Base-by-base conservation (phyloP, 2,113 vertebrate genomes). In the Pachycephala philippinensis region DNA sequence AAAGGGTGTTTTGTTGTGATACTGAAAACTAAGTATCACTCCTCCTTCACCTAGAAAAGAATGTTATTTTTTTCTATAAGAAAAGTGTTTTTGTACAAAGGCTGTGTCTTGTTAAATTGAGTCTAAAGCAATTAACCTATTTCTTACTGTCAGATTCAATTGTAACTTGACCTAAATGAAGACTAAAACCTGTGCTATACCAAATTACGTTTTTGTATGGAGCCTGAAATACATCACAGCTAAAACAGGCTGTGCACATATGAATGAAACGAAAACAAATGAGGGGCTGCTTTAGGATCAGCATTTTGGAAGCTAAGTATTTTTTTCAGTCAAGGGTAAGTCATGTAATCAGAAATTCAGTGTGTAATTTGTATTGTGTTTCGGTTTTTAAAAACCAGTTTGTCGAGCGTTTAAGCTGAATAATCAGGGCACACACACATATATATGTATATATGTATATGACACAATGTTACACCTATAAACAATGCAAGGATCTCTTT, bases 101-200 rank as follows among this genome's bases (percentile, higher is more conserved):
- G 42, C 42, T 86, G 75, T 63, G 33, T 70, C 80, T 84, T 74
- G 44, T 95, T 92, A 95, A 95, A 95, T 78, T 83, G 40, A 37
- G 77, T 91, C 66, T 94, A 77, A 95, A 90, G 85, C 96, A 97
- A 97, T 97, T 96, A 97, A 86, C 97, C 96, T 97, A 94, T 96
- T 97, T 97, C 57, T 74, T 53, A 26, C 42, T 87, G 65, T 79
- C 50, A 89, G 40, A 92, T 63, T 81, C 87, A 96, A 91, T 52
- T 93, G 83, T n/a, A 69, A 84, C 64, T 70, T 93, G 94, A 92
- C 95, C 95, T 92, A 93, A 90, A 94, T 96, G 57, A 94, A 95
- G 77, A 78, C 26, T 56, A 68, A 82, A 81, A 77, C 31, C 45
- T 68, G 31, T 60, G 53, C n/a, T 78, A 75, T 52, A 84, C 59